Conservation (phyloP, 2,888 invertebrate genomes). For the Amorpha juglandis region DNA sequence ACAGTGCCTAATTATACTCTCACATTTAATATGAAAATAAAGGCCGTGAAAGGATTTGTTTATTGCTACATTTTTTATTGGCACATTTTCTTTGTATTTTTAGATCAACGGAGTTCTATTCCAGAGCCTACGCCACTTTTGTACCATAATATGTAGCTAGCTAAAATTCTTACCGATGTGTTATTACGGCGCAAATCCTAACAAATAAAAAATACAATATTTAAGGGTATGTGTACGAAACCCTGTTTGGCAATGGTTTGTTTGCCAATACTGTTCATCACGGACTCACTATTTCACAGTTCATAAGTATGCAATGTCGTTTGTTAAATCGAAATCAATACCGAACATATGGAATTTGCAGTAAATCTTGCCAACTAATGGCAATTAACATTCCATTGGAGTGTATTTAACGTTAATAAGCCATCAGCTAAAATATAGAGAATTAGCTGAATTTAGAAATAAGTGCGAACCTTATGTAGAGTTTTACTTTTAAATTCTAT, state of each 20-base stretch:
- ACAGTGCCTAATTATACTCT: constrained; percentile 26
- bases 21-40: constrained; percentile 9
- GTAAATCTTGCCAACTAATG: not conserved
- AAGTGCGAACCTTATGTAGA: no score
- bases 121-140: no score
- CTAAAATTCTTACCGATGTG: no score
- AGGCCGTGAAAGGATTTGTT: constrained; percentile 26
- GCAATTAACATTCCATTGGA: not conserved
- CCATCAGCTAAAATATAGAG: not conserved
- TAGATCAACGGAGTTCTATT: not conserved
- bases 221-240: no score
- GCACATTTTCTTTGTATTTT: not conserved
- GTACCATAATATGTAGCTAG: no score
- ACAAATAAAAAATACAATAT: no score
- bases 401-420: not conserved
- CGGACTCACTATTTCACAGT: not conserved
- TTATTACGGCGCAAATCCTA: no score
- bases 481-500: no score
- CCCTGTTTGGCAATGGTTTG: no score
- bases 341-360: not conserved
- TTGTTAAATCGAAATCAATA: not conserved
- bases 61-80: constrained; percentile 4
- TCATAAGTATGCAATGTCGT: no score
- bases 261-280: no score
- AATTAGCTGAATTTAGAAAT: no score